Base-by-base conservation (phyloP, 2,888 invertebrate genomes). In the Tipula lateralis region DNA sequence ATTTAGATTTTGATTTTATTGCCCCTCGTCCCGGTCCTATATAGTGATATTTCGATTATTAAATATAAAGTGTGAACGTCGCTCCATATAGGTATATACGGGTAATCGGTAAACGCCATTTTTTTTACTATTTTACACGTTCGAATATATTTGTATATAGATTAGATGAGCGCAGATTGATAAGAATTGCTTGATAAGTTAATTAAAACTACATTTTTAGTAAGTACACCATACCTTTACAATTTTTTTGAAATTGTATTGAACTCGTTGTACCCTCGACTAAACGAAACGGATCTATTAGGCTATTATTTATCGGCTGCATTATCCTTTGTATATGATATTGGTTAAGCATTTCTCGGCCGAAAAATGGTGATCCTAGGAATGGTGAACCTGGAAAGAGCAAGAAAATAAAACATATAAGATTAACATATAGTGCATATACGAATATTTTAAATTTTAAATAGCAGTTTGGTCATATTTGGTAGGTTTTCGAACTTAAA, bases 241-340 rank as follows among this genome's bases (percentile, higher is more conserved):
- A 82, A 29, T 29, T 82, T 30, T 82, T 82, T 82, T 82, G 82
- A 30, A 82, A 82, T 32, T 82, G 30, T 82, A 82, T 29, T 30
- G 82, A 82, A 82, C 32, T 82, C 32, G 82, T 30, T 5, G 82
- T 19, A 82, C 82, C 82, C 16, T 82, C 82, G n/a, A 82, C 82
- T 16, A 82, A 30, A 13, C 82, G 82, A 32, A 82, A 82, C 13
- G 82, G 82, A 82, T 82, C 82, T 82, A 82, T 82, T 30, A 82
- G 32, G 5, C 30, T n/a, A 82, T 82, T 82, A 30, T 29, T 82
- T 66, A 66, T 66, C 0, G 82, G 82, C 6, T 82, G 82, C 82
- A 82, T 82, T 82, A 82, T 82, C 82, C 82, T 13, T 30, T 82
- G 82, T 82, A 82, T 82, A 32, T 82, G 82, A 30, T 82, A 82